These are phyloP conservation scores for Phoxinus phoxinus DNA, from an alignment of 2,113 vertebrate species.

Conservation along the genomic window DNA sequence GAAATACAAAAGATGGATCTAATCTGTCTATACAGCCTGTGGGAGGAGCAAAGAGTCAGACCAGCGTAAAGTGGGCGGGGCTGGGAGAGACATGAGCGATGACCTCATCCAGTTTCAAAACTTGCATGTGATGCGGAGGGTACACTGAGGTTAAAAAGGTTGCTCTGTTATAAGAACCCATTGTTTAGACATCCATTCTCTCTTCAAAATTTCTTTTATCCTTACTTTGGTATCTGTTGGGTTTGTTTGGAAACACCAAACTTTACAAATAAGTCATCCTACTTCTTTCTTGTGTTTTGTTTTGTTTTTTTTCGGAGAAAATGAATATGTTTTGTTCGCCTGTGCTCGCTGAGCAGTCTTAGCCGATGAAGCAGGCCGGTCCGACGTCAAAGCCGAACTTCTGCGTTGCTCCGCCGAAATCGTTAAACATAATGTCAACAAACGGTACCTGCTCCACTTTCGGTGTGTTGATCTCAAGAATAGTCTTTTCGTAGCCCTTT, in stretches of 20 bases:
- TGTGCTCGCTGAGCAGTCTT: slow-evolving; percentile 78
- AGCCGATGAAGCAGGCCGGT: slow-evolving; percentile 98
- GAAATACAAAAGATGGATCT: background rate
- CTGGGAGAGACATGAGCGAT: slow-evolving; percentile 40
- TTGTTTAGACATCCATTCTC: slow-evolving; percentile 70
- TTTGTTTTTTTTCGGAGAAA: slow-evolving; percentile 65
- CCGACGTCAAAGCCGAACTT: slow-evolving; percentile 99
- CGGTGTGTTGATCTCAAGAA: slow-evolving; percentile 94
- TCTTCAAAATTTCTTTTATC: slow-evolving; percentile 68
- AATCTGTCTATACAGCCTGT: slow-evolving; percentile 49
- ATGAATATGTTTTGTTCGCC: slow-evolving; percentile 69
- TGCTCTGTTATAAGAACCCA: slow-evolving; percentile 64
- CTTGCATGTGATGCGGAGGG: slow-evolving; percentile 86
- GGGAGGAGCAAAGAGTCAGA: slow-evolving; percentile 8
- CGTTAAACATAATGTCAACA: slow-evolving; percentile 99
- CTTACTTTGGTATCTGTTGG: slow-evolving; percentile 70
- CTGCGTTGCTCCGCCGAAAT: slow-evolving; percentile 93
- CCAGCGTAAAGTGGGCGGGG: slow-evolving; percentile 50
- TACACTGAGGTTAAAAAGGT: slow-evolving; percentile 94
- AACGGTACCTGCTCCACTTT: slow-evolving; percentile 96
- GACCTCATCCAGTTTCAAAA: slow-evolving; percentile 88
- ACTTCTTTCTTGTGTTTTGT: slow-evolving; percentile 70
- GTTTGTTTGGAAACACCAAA: slow-evolving; percentile 81
- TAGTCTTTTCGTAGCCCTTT: slow-evolving; percentile 96
- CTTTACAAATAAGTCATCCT: slow-evolving; percentile 76